phyloP scores from a whole-genome alignment of 2,113 vertebrate species.

The Nothobranchius furzeri region DNA sequence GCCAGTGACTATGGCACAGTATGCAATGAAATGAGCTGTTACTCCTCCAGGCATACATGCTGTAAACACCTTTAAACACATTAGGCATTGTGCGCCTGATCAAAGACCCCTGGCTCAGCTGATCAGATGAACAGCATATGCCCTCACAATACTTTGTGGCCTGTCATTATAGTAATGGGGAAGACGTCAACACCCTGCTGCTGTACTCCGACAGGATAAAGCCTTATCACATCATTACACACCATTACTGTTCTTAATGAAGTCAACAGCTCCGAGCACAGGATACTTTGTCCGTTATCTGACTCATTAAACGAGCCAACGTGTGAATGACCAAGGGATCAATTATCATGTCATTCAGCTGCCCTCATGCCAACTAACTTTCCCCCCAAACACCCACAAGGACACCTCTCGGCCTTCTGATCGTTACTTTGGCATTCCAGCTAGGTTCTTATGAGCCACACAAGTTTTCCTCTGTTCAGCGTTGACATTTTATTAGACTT shows the following conservation, averaged over 20 bases:
- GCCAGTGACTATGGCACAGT: no score
- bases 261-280: conserved; percentile 49
- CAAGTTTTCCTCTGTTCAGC: conserved; percentile 7
- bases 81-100: conserved; percentile 19
- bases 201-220: conserved; percentile 40
- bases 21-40: not conserved
- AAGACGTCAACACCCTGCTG: conserved; percentile 51
- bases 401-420: not conserved
- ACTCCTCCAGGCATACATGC: not conserved
- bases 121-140: conserved; percentile 45
- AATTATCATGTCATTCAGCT: conserved; percentile 42
- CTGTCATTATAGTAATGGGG: conserved; percentile 48
- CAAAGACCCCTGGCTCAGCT: conserved; percentile 18
- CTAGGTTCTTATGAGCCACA: not conserved
- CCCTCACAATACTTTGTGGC: conserved; percentile 13
- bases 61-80: not conserved
- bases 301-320: conserved; percentile 53
- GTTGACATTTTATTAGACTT: conserved; percentile 1
- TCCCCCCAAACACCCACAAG: conserved; percentile 3
- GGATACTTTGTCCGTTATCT: conserved; percentile 21
- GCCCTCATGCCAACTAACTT: conserved; percentile 1
- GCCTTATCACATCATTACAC: conserved; percentile 60
- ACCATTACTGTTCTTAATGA: conserved; percentile 63
- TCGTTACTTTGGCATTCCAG: not conserved
- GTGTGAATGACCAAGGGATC: conserved; percentile 46